These are phyloP conservation scores for Euglossa dilemma DNA, from an alignment of 1,140 invertebrate species.

Conservation along the genomic window DNA sequence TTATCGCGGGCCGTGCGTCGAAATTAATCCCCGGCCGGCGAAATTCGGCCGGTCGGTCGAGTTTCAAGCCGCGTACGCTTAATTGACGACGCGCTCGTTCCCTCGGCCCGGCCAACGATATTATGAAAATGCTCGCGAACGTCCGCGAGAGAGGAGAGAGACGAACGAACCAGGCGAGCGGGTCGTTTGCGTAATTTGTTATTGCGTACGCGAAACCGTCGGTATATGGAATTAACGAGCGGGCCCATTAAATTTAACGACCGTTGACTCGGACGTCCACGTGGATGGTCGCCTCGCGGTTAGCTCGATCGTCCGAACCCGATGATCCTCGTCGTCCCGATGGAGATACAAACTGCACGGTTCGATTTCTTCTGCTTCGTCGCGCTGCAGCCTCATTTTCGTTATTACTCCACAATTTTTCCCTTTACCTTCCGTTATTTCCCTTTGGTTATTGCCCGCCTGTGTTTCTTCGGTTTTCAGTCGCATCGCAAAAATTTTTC, in stretches of 20 bases:
- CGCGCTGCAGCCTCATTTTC: neutral
- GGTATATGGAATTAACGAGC: conserved; percentile 67
- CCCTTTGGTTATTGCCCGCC: too few relatives aligned
- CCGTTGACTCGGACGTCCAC: conserved; percentile 63
- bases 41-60: conserved; percentile 42
- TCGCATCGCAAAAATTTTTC: too few relatives aligned
- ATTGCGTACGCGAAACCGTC: conserved; percentile 63
- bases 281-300: conserved; percentile 40
- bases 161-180: conserved; percentile 11
- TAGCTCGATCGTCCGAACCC: conserved; percentile 29
- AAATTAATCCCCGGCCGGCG: conserved; percentile 40
- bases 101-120: conserved; percentile 24
- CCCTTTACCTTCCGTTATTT: too few relatives aligned
- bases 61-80: conserved; percentile 30
- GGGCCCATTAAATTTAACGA: conserved; percentile 71
- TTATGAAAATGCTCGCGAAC: conserved; percentile 58
- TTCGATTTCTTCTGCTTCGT: neutral
- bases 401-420: neutral
- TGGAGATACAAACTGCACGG: neutral
- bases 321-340: conserved; percentile 16
- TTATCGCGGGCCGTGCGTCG: conserved; percentile 25
- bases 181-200: conserved; percentile 69
- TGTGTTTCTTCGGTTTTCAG: too few relatives aligned
- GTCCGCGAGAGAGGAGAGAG: conserved; percentile 13
- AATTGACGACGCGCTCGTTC: conserved; percentile 44